Base-by-base conservation (phyloP, 1,140 invertebrate genomes). In the Bombus superbus region DNA sequence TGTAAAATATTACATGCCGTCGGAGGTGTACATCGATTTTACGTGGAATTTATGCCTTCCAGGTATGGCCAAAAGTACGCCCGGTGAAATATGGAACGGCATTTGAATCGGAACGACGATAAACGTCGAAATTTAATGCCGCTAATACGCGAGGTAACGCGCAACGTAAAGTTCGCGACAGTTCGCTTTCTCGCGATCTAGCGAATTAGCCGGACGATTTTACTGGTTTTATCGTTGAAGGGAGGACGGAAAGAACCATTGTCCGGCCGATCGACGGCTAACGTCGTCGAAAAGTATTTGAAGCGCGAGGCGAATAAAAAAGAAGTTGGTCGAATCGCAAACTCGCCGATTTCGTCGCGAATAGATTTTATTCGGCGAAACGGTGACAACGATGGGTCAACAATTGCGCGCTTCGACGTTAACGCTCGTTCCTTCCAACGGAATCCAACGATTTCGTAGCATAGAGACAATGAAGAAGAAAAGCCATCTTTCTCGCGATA, bases 1-100 rank as follows among this genome's bases (percentile, higher is more conserved):
- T 81, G 83, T 90, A 90, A 90, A 90, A 88, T 90, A 90, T 90
- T 90, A 84, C 89, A 84, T 66, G 75, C 86, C 32, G 74, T 78
- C 75, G 62, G 53, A 79, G 64, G 73, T 73, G 42, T 53, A 47
- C 40, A 66, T 82, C 83, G 83, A 90, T 88, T 90, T 81, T 53
- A 40, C 44, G 38, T 35, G 69, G 64, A 86, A 91, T 91, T 91
- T 90, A 88, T 75, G 44, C 59, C 25, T 47, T 35, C 1, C 59
- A 47, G 44, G 28, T 42, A 78, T 13, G 32, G 72, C n/a, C n/a
- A 59, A 71, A 88, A 72, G 83, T 83, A 25, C 66, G 9, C 68
- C 40, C 62, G 13, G 80, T 76, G 72, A 88, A 86, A 88, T 79
- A 64, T 75, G 69, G 44, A 68, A 35, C 44, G 72, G 25, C 42